phyloP scores from a whole-genome alignment of 2,797 vertebrate species.

The Antrozous pallidus region DNA sequence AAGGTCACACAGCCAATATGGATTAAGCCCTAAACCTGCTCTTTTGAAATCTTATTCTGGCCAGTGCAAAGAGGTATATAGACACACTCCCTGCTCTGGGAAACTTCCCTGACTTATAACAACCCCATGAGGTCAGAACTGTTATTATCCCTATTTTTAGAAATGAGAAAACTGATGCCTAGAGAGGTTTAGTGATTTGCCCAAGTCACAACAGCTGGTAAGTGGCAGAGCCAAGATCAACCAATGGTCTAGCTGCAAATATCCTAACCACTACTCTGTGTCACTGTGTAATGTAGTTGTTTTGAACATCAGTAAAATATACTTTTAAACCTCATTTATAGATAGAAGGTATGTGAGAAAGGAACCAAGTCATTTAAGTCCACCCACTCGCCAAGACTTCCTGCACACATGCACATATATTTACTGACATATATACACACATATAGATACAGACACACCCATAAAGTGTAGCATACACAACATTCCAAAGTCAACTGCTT shows the following conservation, averaged over 20 bases:
- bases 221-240: background rate
- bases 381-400: background rate
- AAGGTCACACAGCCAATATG: background rate
- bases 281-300: background rate
- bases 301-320: conserved; percentile 3
- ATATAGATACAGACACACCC: conserved; percentile 48
- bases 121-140: conserved; percentile 24
- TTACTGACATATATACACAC: background rate
- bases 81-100: background rate
- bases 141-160: conserved; percentile 33
- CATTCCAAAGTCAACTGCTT: conserved; percentile 62
- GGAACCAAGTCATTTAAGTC: background rate
- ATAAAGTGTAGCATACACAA: background rate
- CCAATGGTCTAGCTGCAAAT: background rate
- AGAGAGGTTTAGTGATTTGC: conserved; percentile 36
- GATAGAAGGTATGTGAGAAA: background rate
- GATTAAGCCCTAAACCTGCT: background rate
- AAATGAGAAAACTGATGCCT: conserved; percentile 33
- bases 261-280: background rate
- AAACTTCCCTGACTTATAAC: conserved; percentile 3
- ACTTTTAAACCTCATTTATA: background rate
- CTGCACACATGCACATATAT: background rate
- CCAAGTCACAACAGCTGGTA: background rate
- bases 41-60: background rate
- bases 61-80: background rate